A percentile compares a stretch with the other conserved stretches of the same genome.
These are phyloP conservation scores for Prionace glauca DNA, from an alignment of 2,797 vertebrate species.

Conservation along the genomic window DNA sequence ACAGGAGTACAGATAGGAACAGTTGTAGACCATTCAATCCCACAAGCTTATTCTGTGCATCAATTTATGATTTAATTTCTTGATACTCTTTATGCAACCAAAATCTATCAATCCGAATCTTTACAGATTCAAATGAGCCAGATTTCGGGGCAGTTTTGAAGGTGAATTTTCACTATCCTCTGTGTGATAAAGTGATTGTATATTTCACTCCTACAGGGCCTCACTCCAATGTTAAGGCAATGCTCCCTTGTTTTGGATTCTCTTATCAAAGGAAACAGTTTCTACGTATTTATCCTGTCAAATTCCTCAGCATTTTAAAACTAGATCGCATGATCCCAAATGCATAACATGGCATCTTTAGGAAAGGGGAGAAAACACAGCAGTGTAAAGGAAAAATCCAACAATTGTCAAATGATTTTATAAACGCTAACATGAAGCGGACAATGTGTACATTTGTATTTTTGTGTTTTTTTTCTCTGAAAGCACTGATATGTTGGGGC, in stretches of 20 bases:
- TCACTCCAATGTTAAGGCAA: not conserved
- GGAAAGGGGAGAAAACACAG: not conserved
- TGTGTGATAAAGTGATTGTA: not conserved
- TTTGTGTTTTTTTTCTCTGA: no score
- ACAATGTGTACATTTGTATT: not conserved
- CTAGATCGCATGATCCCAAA: not conserved
- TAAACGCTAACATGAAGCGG: not conserved
- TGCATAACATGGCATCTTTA: not conserved
- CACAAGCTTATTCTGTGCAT: not conserved
- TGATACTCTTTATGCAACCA: no score
- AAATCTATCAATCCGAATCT: not conserved
- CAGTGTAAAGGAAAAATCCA: not conserved
- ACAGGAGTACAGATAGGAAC: no score
- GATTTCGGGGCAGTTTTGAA: not conserved
- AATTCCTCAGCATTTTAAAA: not conserved
- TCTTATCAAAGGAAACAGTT: not conserved
- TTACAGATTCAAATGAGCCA: not conserved
- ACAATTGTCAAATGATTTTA: not conserved
- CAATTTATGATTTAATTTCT: not conserved
- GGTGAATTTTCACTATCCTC: not conserved
- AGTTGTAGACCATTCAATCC: no score
- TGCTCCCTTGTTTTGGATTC: not conserved
- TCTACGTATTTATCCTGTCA: not conserved
- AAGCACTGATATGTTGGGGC: not conserved
- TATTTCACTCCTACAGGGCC: not conserved